Evolutionary conservation across 2,797 vertebrate genomes (phyloP), one percentile per base, ranked within the genome.

Genomic region (Chelmon rostratus): DNA sequence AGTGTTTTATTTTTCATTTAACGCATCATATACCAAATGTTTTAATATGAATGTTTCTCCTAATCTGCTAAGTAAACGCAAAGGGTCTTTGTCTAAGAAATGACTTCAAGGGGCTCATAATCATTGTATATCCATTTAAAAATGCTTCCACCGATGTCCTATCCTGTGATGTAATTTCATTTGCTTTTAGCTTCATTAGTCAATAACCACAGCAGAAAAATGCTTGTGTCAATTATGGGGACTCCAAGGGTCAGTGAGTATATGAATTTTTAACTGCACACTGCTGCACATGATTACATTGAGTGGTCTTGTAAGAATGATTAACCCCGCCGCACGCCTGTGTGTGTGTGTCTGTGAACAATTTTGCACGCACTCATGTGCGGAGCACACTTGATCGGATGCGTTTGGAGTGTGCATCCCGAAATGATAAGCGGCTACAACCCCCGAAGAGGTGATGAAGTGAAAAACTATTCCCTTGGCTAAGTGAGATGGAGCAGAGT

Each of bases 401-500:
- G 76, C 53, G 79, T 90, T 78, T 72, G 65, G 82, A 79, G 84
- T 44, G 80, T 83, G 87, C 83, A 76, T 89, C 88, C 85, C 78
- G 50, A 63, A 68, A 86, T 28, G 88, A 93, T 91, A 86, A 88
- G 88, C 86, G 73, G 78, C 82, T 71, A 79, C 74, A 81, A 79
- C 74, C 76, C 74, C 76, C 76, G 73, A 28, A 75, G 66, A 72
- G 85, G 86, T 85, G 88, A 84, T 86, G 86, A 73, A 85, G 89
- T 85, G 89, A 86, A 76, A 86, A 88, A 81, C 83, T 78, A 42
- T 76, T 86, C 86, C 86, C 73, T 61, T 3, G 87, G 82, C 82
- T 95, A 89, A 93, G 88, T 93, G 90, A 95, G 95, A 96, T 91
- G 95, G 96, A 95, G 95, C 96, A 93, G 95, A 94, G 94, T 92